phyloP scores from a whole-genome alignment of 1,140 invertebrate genomes.

The Diorhabda elongata region DNA sequence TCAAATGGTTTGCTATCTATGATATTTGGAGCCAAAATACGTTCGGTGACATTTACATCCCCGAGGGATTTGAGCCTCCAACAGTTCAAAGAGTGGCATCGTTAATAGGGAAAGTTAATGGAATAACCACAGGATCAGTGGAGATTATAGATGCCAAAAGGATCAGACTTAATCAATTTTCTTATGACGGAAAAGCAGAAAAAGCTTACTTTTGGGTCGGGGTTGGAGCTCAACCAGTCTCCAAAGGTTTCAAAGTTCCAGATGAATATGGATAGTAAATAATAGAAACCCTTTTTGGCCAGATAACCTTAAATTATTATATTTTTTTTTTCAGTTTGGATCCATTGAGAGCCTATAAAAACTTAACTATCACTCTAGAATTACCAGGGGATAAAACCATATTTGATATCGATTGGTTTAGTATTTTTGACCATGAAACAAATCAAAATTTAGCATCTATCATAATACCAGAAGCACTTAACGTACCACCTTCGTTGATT shows the following conservation, averaged over 20 bases:
- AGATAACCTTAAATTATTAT: neutral
- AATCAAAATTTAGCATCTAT: conserved; percentile 73
- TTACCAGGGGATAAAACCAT: conserved; percentile 80
- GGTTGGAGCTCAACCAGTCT: conserved; percentile 74
- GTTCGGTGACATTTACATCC: conserved; percentile 86
- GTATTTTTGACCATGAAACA: conserved; percentile 69
- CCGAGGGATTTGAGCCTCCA: conserved; percentile 88
- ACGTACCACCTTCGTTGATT: conserved; percentile 78
- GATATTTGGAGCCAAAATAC: conserved; percentile 81
- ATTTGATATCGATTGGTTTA: conserved; percentile 82
- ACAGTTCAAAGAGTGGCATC: conserved; percentile 66
- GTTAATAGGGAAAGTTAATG: conserved; percentile 64
- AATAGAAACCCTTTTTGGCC: neutral
- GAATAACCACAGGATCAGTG: conserved; percentile 67
- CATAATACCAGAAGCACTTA: conserved; percentile 73
- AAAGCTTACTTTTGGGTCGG: conserved; percentile 86
- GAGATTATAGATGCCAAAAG: conserved; percentile 79
- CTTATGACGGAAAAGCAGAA: conserved; percentile 70
- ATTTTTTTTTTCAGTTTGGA: conserved; percentile 57
- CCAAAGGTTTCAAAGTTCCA: conserved; percentile 74
- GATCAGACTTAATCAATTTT: conserved; percentile 69
- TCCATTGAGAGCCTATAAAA: conserved; percentile 64
- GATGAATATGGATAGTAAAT: conserved; percentile 89
- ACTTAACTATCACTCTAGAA: conserved; percentile 70
- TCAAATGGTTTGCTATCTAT: conserved; percentile 88